Conservation (phyloP, 2,113 vertebrate genomes). For the Saiga tatarica region DNA sequence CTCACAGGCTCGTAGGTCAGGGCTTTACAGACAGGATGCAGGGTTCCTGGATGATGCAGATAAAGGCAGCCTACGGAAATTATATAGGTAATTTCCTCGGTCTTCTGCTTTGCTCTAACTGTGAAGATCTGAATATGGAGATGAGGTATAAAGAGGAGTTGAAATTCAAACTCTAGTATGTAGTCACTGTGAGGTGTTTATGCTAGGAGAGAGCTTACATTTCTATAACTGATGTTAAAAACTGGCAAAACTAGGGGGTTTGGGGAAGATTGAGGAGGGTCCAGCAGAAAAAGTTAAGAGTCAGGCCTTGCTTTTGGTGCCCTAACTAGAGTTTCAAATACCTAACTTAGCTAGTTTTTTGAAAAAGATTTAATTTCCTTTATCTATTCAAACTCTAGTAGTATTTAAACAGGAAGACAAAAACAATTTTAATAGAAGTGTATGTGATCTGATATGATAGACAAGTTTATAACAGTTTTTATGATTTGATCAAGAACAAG, state of each 20-base stretch:
- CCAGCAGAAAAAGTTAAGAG: constrained; percentile 9
- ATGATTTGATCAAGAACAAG: constrained; percentile 83
- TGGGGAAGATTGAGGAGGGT: neutral
- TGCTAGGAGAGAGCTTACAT: neutral
- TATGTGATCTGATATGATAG: constrained; percentile 76
- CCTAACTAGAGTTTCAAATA: neutral
- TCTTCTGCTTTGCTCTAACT: constrained; percentile 51
- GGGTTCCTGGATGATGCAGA: constrained; percentile 35
- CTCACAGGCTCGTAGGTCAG: constrained; percentile 3
- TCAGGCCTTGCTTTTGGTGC: neutral
- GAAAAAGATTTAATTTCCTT: constrained; percentile 58
- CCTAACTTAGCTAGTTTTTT: neutral
- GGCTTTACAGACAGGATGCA: neutral
- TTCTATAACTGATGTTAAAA: constrained; percentile 21
- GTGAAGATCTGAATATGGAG: constrained; percentile 59
- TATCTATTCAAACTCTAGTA: constrained; percentile 62
- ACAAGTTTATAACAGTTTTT: constrained; percentile 83
- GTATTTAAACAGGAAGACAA: constrained; percentile 73
- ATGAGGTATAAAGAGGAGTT: constrained; percentile 14
- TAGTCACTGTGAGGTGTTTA: constrained; percentile 9
- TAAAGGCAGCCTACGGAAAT: constrained; percentile 55
- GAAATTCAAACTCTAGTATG: constrained; percentile 51
- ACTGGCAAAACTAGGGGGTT: neutral
- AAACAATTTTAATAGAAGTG: constrained; percentile 71
- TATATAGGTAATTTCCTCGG: constrained; percentile 54